phyloP scores from a whole-genome alignment of 1,140 invertebrate genomes.

The Danaus melanippus region DNA sequence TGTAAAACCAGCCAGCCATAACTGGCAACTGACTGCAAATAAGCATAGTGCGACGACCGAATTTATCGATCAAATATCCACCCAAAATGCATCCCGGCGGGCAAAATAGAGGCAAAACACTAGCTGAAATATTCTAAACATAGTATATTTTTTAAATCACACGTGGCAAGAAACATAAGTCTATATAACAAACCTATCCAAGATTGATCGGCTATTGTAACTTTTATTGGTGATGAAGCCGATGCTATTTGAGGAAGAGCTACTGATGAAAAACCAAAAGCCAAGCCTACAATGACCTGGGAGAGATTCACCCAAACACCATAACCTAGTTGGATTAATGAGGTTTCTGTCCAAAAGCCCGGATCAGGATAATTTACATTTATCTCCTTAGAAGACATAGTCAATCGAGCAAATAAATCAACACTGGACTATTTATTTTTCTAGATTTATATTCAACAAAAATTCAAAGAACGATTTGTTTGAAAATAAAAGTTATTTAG shows the following conservation, averaged over 20 bases:
- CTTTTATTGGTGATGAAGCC: constrained; percentile 28
- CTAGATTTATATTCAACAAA: no score
- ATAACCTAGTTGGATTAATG: constrained; percentile 39
- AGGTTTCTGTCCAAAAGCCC: constrained; percentile 39
- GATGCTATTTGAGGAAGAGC: constrained; percentile 56
- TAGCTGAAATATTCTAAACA: constrained; percentile 50
- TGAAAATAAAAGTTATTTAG: no score
- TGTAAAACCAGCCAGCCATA: constrained; percentile 35
- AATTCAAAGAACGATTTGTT: no score
- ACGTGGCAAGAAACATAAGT: no score
- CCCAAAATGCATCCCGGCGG: constrained; percentile 71
- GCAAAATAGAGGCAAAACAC: constrained; percentile 65
- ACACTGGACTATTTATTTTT: no score
- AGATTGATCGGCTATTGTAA: constrained; percentile 54
- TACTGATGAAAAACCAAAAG: constrained; percentile 70
- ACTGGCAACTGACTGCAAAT: constrained; percentile 31
- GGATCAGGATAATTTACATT: constrained; percentile 29
- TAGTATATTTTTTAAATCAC: no score
- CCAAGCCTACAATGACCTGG: constrained; percentile 64
- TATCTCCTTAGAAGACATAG: not conserved
- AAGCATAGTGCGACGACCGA: constrained; percentile 63
- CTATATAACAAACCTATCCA: constrained; percentile 64
- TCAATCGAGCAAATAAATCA: no score
- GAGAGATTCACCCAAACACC: constrained; percentile 62
- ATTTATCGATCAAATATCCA: constrained; percentile 73